Evolutionary conservation across 2,113 vertebrate species (phyloP).

Genomic region (Thamnophis sirtalis): DNA sequence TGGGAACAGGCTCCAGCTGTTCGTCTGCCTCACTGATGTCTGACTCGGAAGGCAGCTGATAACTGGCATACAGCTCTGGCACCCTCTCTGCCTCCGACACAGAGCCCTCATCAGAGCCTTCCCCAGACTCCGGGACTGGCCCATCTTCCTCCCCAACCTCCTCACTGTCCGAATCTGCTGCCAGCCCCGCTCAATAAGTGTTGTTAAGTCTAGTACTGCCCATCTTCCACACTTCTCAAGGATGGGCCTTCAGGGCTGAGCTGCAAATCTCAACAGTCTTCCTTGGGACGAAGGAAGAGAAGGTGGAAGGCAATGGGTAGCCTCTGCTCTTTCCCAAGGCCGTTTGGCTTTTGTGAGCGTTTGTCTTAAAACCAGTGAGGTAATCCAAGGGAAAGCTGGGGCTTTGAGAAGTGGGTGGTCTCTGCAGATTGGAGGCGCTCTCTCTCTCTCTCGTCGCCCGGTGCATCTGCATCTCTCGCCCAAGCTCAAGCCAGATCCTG

Average conservation of each 20-base stretch:
- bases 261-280: background rate
- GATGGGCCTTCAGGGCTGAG: fast-evolving
- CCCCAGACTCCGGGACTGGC: too few species aligned
- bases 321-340: background rate
- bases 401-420: constrained; percentile 73
- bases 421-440: constrained; percentile 52
- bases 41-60: too few species aligned
- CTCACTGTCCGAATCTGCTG: too few species aligned
- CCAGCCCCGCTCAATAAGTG: too few species aligned
- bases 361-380: constrained; percentile 23
- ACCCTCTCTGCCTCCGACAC: too few species aligned
- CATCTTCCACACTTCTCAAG: background rate
- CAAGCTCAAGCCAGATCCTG: constrained; percentile 65
- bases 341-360: constrained; percentile 26
- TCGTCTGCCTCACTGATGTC: too few species aligned
- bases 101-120: too few species aligned
- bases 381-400: constrained; percentile 38
- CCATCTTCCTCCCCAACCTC: too few species aligned
- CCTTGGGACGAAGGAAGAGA: background rate
- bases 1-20: too few species aligned
- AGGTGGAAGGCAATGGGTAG: background rate
- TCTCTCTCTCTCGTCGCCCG: constrained; percentile 26
- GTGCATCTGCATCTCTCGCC: constrained; percentile 34
- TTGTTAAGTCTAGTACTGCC: too few species aligned
- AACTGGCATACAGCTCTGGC: too few species aligned